phyloP scores from a whole-genome alignment of 2,113 vertebrate genomes.

The Argyrosomus japonicus region DNA sequence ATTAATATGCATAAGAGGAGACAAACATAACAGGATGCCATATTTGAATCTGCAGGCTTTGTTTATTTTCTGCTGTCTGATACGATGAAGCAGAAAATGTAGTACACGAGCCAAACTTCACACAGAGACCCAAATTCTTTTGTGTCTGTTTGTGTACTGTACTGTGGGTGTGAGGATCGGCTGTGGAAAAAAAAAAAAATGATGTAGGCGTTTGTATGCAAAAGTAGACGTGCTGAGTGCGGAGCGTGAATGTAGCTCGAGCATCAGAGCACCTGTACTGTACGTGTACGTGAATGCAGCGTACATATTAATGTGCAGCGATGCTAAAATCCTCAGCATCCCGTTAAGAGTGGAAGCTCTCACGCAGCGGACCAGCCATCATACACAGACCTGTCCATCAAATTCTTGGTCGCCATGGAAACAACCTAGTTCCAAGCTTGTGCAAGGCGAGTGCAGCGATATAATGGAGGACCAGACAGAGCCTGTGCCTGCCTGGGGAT shows the following conservation, averaged over 20 bases:
- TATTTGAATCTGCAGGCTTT: slow-evolving; percentile 34
- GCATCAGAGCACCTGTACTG: neutral
- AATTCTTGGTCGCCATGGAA: slow-evolving; percentile 83
- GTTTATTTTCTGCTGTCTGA: slow-evolving; percentile 30
- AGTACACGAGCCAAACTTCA: slow-evolving; percentile 31
- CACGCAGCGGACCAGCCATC: slow-evolving; percentile 66
- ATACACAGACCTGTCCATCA: slow-evolving; percentile 81
- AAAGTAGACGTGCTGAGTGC: slow-evolving; percentile 43
- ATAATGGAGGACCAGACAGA: slow-evolving; percentile 77
- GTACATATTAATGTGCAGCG: slow-evolving; percentile 14
- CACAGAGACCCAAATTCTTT: slow-evolving; percentile 13
- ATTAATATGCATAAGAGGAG: slow-evolving; percentile 16
- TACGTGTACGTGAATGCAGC: neutral
- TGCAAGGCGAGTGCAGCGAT: slow-evolving; percentile 65
- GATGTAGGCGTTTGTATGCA: slow-evolving; percentile 55
- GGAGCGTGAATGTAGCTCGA: slow-evolving; percentile 22
- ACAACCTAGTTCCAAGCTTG: slow-evolving; percentile 86
- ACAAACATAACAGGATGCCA: slow-evolving; percentile 4
- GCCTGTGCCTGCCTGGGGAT: slow-evolving; percentile 55
- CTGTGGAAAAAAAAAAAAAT: slow-evolving; percentile 3
- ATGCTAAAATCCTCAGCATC: slow-evolving; percentile 39
- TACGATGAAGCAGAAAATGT: slow-evolving; percentile 3
- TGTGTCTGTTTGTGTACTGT: slow-evolving; percentile 38
- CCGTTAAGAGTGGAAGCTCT: slow-evolving; percentile 53
- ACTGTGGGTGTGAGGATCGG: slow-evolving; percentile 23